Conservation (phyloP, 92 coral and sea anemone species). For the Meandrina meandrites region DNA sequence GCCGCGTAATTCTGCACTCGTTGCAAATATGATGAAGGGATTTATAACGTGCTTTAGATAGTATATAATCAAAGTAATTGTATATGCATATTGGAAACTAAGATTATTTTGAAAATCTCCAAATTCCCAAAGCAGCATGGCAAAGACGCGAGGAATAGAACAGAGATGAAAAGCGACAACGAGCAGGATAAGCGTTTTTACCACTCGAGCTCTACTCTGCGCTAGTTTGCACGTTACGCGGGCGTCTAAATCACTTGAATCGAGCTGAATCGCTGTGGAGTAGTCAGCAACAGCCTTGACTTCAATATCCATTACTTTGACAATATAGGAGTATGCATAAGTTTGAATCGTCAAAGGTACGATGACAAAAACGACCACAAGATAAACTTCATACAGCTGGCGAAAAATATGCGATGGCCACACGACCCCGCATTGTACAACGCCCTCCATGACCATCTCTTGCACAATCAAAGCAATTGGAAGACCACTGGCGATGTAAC, state of each 20-base stretch:
- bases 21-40: slow-evolving; percentile 72
- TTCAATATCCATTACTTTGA: slow-evolving; percentile 46
- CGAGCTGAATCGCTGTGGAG: background rate
- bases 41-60: slow-evolving; percentile 78
- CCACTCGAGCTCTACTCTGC: slow-evolving; percentile 54
- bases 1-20: slow-evolving; percentile 72
- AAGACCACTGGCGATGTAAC: slow-evolving; percentile 51
- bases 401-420: slow-evolving; percentile 38
- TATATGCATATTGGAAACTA: slow-evolving; percentile 50
- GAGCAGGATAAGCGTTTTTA: slow-evolving; percentile 68
- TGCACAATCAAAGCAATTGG: slow-evolving; percentile 58
- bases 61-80: slow-evolving; percentile 60
- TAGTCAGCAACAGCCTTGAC: slow-evolving; percentile 18
- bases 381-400: slow-evolving; percentile 61
- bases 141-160: slow-evolving; percentile 72
- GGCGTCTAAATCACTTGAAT: background rate
- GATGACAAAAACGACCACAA: slow-evolving; percentile 60
- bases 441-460: background rate
- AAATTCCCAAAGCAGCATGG: slow-evolving; percentile 66
- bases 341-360: slow-evolving; percentile 62
- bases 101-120: slow-evolving; percentile 17
- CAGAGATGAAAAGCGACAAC: slow-evolving; percentile 69
- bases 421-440: slow-evolving; percentile 14
- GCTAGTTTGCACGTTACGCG: slow-evolving; percentile 25
- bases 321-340: slow-evolving; percentile 50